phyloP scores from a whole-genome alignment of 37 sponge, comb jelly and placozoan species.

The Chondrosia reniformis region DNA sequence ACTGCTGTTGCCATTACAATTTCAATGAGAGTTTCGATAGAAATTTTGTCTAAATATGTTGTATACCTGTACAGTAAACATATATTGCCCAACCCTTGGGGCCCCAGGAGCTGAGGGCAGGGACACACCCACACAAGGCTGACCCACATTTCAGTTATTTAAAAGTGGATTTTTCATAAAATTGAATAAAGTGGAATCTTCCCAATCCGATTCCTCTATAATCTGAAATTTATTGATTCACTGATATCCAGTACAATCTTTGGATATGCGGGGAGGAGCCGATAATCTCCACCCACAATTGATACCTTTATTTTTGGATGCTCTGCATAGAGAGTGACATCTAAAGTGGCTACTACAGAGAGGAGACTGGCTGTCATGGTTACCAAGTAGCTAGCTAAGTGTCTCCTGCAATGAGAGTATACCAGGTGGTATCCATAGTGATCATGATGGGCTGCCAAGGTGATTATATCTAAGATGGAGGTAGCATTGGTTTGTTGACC shows the following conservation, averaged over 20 bases:
- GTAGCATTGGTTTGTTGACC: not conserved
- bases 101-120: not conserved
- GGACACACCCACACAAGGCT: no score
- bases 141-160: no score
- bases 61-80: no score
- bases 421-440: constrained; percentile 26
- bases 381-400: no score
- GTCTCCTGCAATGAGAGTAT: constrained; percentile 10
- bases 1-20: not conserved
- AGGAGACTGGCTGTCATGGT: constrained; percentile 9
- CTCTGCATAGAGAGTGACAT: not conserved
- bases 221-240: not conserved
- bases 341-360: not conserved
- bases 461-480: not conserved
- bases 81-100: not conserved
- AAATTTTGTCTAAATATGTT: no score
- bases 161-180: not conserved
- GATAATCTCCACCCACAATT: constrained; percentile 6
- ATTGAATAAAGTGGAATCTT: no score
- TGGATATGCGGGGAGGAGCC: not conserved
- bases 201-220: no score
- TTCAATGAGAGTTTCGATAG: not conserved
- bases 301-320: not conserved
- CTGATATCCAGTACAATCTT: not conserved
- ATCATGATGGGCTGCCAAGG: not conserved